These are phyloP conservation scores for Adelognathus sp. DNA, from an alignment of 2,888 invertebrate species.

Conservation along the genomic window DNA sequence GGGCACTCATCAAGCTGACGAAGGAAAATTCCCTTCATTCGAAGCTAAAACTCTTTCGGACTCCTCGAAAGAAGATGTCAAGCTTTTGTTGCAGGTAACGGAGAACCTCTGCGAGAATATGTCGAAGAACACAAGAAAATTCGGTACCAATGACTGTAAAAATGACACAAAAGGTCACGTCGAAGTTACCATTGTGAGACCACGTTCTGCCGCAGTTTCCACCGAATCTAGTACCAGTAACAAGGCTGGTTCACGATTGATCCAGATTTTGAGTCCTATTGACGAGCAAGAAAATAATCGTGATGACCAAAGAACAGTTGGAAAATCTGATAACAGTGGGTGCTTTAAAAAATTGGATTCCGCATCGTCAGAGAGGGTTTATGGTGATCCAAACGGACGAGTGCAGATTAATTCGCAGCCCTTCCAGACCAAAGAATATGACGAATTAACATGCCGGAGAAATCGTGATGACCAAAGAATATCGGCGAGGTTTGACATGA, in stretches of 20 bases:
- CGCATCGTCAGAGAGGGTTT: not conserved
- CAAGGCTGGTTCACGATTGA: not conserved
- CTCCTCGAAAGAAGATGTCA: not conserved
- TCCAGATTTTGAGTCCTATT: not conserved
- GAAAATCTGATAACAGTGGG: not conserved
- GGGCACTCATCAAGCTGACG: not conserved
- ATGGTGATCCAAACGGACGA: not conserved
- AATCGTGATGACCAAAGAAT: too few species aligned
- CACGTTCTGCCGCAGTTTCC: not conserved
- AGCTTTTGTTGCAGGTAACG: slow-evolving; percentile 44
- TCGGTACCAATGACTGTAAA: not conserved
- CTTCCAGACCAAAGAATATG: not conserved
- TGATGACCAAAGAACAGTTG: not conserved
- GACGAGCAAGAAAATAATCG: not conserved
- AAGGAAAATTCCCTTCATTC: not conserved
- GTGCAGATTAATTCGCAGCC: not conserved
- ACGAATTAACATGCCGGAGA: not conserved
- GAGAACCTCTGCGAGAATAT: slow-evolving; percentile 37
- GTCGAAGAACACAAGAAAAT: not conserved
- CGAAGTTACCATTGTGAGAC: slow-evolving; percentile 30
- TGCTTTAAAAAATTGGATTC: not conserved
- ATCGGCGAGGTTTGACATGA: too few species aligned
- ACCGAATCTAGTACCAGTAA: not conserved
- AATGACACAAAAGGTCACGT: slow-evolving; percentile 5
- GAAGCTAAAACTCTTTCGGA: not conserved